Conservation (phyloP, 2,797 vertebrate genomes). For the Acanthiza pusilla region DNA sequence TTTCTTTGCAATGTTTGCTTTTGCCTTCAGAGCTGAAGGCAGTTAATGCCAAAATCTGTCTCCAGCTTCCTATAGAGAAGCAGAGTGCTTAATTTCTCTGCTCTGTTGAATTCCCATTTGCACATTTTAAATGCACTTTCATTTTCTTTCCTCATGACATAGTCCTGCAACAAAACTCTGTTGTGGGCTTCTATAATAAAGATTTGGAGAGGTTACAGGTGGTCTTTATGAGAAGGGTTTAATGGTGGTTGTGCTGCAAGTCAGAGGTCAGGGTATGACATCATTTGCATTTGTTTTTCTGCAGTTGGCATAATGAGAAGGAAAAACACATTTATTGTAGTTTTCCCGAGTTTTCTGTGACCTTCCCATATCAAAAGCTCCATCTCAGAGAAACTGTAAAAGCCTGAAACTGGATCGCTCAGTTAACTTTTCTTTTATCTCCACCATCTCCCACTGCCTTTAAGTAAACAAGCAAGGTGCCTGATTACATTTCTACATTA, state of each 20-base stretch:
- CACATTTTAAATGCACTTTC: not conserved
- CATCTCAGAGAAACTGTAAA: not conserved
- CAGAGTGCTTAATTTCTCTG: not conserved
- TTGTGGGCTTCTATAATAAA: not conserved
- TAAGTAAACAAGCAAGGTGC: not conserved
- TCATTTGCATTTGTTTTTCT: not conserved
- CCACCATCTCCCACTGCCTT: not conserved
- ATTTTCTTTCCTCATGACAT: not conserved
- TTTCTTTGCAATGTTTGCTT: not conserved
- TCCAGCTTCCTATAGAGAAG: not conserved
- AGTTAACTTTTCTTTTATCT: not conserved
- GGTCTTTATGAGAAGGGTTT: not conserved
- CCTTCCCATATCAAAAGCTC: not conserved
- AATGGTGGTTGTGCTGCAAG: not conserved
- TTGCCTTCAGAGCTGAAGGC: not conserved
- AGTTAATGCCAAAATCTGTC: not conserved
- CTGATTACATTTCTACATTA: not conserved
- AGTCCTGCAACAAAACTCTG: not conserved
- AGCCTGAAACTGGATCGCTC: not conserved
- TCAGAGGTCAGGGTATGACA: not conserved
- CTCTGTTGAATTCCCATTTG: not conserved
- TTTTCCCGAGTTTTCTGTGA: not conserved
- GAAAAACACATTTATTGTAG: not conserved
- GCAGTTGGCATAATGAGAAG: not conserved
- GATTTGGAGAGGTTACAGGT: not conserved